Conservation (phyloP, 2,113 vertebrate genomes). For the Pterocles orientalis region DNA sequence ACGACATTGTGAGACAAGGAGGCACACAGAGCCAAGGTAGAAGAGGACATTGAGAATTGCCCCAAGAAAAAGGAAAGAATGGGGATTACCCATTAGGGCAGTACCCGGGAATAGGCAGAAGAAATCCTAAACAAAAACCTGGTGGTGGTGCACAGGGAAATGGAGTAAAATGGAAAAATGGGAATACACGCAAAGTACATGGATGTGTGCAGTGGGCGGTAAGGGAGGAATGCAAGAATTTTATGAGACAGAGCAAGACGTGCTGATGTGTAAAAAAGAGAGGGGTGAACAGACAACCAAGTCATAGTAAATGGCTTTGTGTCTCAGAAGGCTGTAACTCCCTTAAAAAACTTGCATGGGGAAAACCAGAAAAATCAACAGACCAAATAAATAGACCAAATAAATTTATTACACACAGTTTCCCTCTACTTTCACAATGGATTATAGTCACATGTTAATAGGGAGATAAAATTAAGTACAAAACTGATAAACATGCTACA, state of each 20-base stretch:
- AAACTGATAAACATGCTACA: not conserved
- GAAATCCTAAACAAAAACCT: not conserved
- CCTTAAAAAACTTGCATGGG: not conserved
- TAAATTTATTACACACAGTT: not conserved
- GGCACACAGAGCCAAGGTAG: not conserved
- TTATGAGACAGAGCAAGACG: accelerated
- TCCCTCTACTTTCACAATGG: not conserved
- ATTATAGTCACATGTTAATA: not conserved
- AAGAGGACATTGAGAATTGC: not conserved
- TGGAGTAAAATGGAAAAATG: not conserved
- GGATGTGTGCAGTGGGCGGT: not conserved
- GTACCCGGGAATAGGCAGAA: not conserved
- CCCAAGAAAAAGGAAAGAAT: not conserved
- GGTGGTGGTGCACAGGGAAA: not conserved
- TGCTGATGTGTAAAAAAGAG: not conserved
- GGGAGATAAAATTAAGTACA: not conserved
- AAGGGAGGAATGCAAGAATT: not conserved
- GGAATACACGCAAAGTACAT: not conserved
- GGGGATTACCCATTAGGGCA: not conserved
- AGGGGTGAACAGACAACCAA: not conserved
- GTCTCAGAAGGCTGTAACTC: not conserved
- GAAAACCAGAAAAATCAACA: not conserved
- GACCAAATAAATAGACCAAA: not conserved
- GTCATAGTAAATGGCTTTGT: not conserved
- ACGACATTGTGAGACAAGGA: not conserved